Evolutionary conservation across 2,888 invertebrate species (phyloP).

Genomic region (Phyllotreta cruciferae): DNA sequence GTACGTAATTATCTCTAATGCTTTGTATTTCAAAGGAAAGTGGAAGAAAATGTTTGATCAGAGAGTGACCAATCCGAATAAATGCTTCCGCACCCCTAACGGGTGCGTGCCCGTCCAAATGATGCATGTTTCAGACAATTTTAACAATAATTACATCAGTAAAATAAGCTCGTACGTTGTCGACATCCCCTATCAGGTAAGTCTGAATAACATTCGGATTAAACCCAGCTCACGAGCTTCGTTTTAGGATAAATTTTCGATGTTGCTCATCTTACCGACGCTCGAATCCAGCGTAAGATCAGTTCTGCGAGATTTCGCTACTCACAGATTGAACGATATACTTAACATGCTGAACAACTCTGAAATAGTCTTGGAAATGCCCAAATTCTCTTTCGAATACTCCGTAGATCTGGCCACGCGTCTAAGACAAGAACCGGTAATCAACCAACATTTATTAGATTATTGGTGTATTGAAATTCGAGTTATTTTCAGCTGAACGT

Average conservation of each 20-base stretch:
- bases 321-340: constrained; percentile 63
- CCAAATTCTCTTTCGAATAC: constrained; percentile 68
- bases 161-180: constrained; percentile 73
- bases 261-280: constrained; percentile 64
- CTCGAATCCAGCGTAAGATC: constrained; percentile 61
- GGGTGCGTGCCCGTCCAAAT: constrained; percentile 69
- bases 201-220: constrained; percentile 33
- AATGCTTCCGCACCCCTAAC: constrained; percentile 68
- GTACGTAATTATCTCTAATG: constrained; percentile 75
- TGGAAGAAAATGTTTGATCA: constrained; percentile 75
- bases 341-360: constrained; percentile 59
- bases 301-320: constrained; percentile 66
- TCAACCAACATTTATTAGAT: constrained; percentile 43
- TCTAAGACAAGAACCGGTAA: constrained; percentile 60
- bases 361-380: constrained; percentile 66
- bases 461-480: no score
- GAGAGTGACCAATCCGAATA: constrained; percentile 59
- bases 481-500: constrained; percentile 67
- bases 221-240: neutral
- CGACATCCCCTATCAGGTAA: constrained; percentile 78
- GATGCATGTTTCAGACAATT: constrained; percentile 72
- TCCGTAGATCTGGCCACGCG: constrained; percentile 62
- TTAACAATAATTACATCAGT: constrained; percentile 68
- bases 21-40: constrained; percentile 79
- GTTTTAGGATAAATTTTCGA: constrained; percentile 37